These are phyloP conservation scores for Nomada ruficornis DNA, from an alignment of 2,888 invertebrate species.

Conservation along the genomic window DNA sequence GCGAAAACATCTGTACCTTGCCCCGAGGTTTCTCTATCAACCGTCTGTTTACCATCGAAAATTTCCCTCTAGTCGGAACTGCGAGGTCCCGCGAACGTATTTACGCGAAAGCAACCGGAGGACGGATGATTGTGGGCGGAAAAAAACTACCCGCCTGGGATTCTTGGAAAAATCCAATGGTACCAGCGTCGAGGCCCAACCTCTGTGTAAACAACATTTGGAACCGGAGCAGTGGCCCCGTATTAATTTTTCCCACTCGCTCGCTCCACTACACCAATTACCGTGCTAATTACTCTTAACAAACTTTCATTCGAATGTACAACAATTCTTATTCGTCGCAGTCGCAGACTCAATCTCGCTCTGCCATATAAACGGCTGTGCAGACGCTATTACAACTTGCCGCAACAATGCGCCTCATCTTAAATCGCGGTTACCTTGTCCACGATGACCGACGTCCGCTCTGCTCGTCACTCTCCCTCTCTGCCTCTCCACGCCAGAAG, in stretches of 20 bases:
- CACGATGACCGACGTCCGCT: slow-evolving; percentile 16
- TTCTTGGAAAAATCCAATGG: not conserved
- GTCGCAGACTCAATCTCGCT: not conserved
- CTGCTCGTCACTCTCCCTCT: slow-evolving; percentile 10
- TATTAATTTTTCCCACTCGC: too few relatives aligned
- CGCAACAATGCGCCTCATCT: not conserved
- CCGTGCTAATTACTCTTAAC: too few relatives aligned
- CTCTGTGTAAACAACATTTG: too few relatives aligned
- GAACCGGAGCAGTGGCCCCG: too few relatives aligned
- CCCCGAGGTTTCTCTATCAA: too few relatives aligned
- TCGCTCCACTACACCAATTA: too few relatives aligned
- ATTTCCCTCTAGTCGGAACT: slow-evolving; percentile 9
- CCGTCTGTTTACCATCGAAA: slow-evolving; percentile 34
- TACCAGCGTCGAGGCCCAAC: not conserved
- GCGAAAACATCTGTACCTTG: slow-evolving; percentile 10
- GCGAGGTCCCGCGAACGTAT: not conserved
- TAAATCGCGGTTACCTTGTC: slow-evolving; percentile 31
- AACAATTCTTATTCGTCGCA: too few relatives aligned
- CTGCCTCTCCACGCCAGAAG: not conserved
- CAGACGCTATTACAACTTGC: too few relatives aligned
- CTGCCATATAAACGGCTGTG: too few relatives aligned
- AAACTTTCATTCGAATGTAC: too few relatives aligned
- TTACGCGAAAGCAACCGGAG: not conserved
- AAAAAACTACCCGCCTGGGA: slow-evolving; percentile 7
- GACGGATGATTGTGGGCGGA: not conserved